A percentile compares a stretch with the other conserved stretches of the same genome.
Evolutionary conservation across 2,797 vertebrate species (phyloP).

Genomic region (Scarus forsteni): DNA sequence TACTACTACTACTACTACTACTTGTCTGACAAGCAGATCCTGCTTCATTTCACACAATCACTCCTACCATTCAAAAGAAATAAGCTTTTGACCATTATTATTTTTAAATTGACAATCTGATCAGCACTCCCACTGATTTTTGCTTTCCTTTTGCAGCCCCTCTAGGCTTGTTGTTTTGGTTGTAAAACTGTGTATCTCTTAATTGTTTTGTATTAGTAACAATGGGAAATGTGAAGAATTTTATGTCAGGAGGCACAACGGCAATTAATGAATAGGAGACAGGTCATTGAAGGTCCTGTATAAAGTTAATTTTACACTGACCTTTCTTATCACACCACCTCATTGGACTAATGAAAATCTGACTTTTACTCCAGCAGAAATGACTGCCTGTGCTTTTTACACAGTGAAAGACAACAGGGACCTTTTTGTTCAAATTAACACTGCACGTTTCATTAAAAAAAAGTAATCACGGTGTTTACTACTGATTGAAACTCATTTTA

Average conservation of each 20-base stretch:
- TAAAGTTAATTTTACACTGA: conserved; percentile 27
- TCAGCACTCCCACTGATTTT: background rate
- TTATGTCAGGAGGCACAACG: background rate
- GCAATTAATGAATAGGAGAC: conserved; percentile 9
- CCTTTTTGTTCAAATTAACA: background rate
- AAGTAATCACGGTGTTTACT: conserved; percentile 13
- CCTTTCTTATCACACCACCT: conserved; percentile 31
- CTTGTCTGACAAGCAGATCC: too few relatives aligned
- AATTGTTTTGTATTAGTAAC: background rate
- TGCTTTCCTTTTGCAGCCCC: background rate
- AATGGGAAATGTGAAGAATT: conserved; percentile 15
- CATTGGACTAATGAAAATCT: conserved; percentile 39
- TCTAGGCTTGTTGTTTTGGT: background rate
- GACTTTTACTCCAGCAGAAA: conserved; percentile 45
- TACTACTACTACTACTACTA: too few relatives aligned
- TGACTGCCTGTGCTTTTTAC: conserved; percentile 9
- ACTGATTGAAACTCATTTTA: conserved; percentile 4
- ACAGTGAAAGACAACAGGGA: background rate
- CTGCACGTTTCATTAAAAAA: conserved; percentile 21
- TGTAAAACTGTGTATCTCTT: background rate
- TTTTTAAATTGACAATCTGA: background rate
- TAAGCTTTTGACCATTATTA: background rate
- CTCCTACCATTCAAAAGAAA: background rate
- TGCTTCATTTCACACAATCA: background rate
- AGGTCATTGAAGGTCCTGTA: conserved; percentile 1